phyloP scores from a whole-genome alignment of 2,113 vertebrate genomes.

The Myanophis thanlyinensis region DNA sequence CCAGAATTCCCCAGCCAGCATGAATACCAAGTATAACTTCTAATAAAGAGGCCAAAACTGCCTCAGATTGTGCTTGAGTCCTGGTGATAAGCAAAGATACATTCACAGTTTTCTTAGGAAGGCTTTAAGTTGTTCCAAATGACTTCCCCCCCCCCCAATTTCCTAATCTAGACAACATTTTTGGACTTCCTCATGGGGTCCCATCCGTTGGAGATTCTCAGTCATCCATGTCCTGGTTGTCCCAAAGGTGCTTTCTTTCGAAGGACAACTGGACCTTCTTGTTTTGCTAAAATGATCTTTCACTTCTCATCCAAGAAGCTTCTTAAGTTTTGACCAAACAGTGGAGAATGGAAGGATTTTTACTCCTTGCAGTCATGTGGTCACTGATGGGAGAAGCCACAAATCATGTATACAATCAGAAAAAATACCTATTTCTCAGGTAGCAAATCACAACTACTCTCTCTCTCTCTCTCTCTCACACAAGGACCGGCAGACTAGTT shows the following conservation, averaged over 20 bases:
- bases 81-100: not conserved
- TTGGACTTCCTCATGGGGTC: not conserved
- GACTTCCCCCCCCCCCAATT: not conserved
- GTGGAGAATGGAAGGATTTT: too few species aligned
- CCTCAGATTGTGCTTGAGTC: not conserved
- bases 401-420: not conserved
- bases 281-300: too few species aligned
- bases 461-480: too few species aligned
- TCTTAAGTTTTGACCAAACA: too few species aligned
- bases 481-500: too few species aligned
- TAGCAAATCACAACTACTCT: not conserved
- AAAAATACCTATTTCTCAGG: not conserved
- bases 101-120: not conserved
- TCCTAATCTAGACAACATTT: not conserved
- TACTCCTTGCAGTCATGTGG: too few species aligned
- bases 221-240: too few species aligned
- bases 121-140: not conserved
- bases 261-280: too few species aligned
- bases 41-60: not conserved
- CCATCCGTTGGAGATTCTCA: not conserved
- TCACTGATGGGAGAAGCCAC: not conserved
- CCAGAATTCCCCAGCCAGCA: not conserved
- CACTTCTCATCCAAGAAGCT: too few species aligned
- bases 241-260: too few species aligned
- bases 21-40: not conserved